Evolutionary conservation across 2,797 vertebrate species (phyloP).

Genomic region (Gastrophryne carolinensis): DNA sequence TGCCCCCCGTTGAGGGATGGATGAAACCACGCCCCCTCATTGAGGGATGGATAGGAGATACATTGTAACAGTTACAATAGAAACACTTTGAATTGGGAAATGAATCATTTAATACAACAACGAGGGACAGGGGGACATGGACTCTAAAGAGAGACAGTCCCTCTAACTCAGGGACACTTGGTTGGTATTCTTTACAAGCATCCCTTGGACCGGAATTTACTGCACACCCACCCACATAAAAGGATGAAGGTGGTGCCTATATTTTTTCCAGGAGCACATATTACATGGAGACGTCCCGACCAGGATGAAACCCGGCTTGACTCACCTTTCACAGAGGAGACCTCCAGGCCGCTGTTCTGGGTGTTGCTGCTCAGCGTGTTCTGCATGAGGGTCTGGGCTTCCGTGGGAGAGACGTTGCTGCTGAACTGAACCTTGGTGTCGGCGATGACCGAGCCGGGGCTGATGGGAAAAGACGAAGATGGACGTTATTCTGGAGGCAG

Average conservation of each 20-base stretch:
- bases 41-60: too few relatives aligned
- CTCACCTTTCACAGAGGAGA: neutral
- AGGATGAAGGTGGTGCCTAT: too few relatives aligned
- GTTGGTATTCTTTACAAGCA: neutral
- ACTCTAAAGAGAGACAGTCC: too few relatives aligned
- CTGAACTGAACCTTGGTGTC: neutral
- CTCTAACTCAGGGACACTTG: too few relatives aligned
- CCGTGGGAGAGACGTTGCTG: too few relatives aligned
- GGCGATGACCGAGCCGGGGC: constrained; percentile 24
- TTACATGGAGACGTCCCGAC: too few relatives aligned
- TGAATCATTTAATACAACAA: too few relatives aligned
- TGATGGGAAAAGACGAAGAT: neutral
- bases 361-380: neutral
- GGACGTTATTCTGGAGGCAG: neutral
- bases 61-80: too few relatives aligned
- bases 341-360: neutral
- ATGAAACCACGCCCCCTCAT: too few relatives aligned
- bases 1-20: too few relatives aligned
- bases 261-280: too few relatives aligned
- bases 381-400: neutral
- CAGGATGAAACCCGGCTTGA: neutral
- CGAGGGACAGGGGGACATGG: neutral
- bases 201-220: neutral
- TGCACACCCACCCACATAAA: neutral
- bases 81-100: too few relatives aligned